Evolutionary conservation across 2,113 vertebrate genomes (phyloP), one percentile per base, ranked within the genome.

Genomic region (Empidonax alnorum): DNA sequence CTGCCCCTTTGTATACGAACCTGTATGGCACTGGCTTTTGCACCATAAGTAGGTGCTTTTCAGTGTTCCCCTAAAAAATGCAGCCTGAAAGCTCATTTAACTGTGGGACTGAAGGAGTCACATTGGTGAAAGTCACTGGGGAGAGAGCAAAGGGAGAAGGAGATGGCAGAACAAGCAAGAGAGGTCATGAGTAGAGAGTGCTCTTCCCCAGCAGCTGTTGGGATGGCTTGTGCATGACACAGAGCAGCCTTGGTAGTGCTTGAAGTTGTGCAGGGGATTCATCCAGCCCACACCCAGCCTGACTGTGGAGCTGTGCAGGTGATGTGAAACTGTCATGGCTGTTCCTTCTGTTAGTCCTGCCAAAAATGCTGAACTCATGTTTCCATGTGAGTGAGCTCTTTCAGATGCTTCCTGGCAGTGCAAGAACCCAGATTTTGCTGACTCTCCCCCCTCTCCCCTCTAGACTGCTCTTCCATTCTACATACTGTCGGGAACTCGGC

Each of bases 371-470:
- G 42, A 27, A 7, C 27, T 89, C 5, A 0, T 8, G 31, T 78
- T 84, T 78, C 44, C 14, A 23, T 5, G 5, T 35, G 31, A 46
- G 31, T 41, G 47, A 68, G 44, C 46, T 84, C 91, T 65, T 65
- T 94, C 52, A 68, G 72, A 81, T 81, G 71, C 56, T 86, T 93
- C n/a, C 72, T 53, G 82, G 61, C 56, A 68, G 27, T 61, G 79
- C n/a, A 78, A 33, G 56, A 53, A 75, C 75, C 37, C 56, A 79
- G 66, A 68, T 69, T 88, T 93, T 89, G 76, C 86, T 92, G 89
- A 44, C 56, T 78, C 6, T 62, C 4, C 33, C 42, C 6, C 2
- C 14, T 3, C 3, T 5, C 3, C 10, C 50, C 27, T 16, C 22
- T 22, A 8, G 3, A 5, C 21, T 19, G 17, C 44, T 82, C 41